Conservation (phyloP, 2,888 invertebrate species). For the Erynnis tages region DNA sequence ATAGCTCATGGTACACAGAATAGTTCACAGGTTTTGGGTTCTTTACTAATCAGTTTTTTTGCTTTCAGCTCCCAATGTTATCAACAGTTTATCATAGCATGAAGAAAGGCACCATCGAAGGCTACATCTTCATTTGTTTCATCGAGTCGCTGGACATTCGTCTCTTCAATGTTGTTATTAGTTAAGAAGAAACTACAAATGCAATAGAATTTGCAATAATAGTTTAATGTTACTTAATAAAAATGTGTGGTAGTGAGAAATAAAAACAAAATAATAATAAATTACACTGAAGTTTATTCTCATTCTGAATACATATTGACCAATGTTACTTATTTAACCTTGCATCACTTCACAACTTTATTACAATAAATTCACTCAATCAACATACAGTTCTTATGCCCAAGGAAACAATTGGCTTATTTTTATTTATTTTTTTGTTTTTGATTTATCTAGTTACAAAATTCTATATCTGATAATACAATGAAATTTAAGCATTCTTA, state of each 20-base stretch:
- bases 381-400: slow-evolving; percentile 70
- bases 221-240: background rate
- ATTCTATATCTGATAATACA: slow-evolving; percentile 74
- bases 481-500: slow-evolving; percentile 79
- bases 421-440: slow-evolving; percentile 46
- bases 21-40: too few relatives aligned
- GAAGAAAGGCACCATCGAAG: too few relatives aligned
- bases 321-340: slow-evolving; percentile 60
- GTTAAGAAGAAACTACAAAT: too few relatives aligned
- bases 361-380: slow-evolving; percentile 66
- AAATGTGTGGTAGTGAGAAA: slow-evolving; percentile 24
- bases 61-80: too few relatives aligned
- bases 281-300: slow-evolving; percentile 82
- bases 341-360: slow-evolving; percentile 68
- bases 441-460: slow-evolving; percentile 69
- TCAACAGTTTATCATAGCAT: too few relatives aligned
- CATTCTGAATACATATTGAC: slow-evolving; percentile 78
- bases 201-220: background rate
- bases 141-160: too few relatives aligned
- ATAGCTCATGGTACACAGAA: too few relatives aligned
- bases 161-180: slow-evolving; percentile 44
- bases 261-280: slow-evolving; percentile 64
- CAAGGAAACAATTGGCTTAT: slow-evolving; percentile 50
- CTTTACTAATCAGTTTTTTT: too few relatives aligned
- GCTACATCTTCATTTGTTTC: too few relatives aligned